A percentile compares a stretch with the other conserved stretches of the same genome.
Evolutionary conservation across 2,113 vertebrate species (phyloP).

Genomic region (Sorex fumeus): DNA sequence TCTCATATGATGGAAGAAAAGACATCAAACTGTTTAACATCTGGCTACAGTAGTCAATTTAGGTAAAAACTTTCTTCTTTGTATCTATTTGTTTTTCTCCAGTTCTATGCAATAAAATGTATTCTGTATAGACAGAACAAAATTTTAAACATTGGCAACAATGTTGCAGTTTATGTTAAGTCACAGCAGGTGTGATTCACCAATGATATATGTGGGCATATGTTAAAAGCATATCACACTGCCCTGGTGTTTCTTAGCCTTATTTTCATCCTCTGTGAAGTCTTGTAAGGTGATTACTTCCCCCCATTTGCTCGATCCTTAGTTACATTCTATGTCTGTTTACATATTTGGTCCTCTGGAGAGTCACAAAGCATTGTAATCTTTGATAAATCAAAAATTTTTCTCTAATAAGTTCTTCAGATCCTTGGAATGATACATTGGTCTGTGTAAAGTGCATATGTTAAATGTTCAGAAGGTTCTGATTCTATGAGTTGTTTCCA

Average conservation of each 20-base stretch:
- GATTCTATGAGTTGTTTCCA: conserved; percentile 37
- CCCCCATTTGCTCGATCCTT: neutral
- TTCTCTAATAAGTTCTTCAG: neutral
- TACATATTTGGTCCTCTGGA: neutral
- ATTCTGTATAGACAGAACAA: conserved; percentile 3
- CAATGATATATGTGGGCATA: too few species aligned
- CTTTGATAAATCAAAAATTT: neutral
- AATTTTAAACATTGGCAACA: neutral
- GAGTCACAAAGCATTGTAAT: neutral
- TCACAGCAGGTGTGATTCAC: too few species aligned
- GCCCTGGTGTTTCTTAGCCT: neutral
- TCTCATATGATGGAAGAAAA: neutral
- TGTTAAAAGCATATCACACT: neutral
- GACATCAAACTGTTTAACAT: neutral
- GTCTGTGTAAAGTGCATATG: neutral
- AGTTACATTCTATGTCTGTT: neutral
- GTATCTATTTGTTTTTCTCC: neutral
- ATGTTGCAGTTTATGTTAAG: too few species aligned
- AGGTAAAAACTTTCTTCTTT: neutral
- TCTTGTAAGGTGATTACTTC: neutral
- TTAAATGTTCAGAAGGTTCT: neutral
- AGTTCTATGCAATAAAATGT: neutral
- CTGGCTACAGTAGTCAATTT: neutral
- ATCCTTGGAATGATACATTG: neutral
- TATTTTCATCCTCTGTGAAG: conserved; percentile 25